Conservation (phyloP, 2,888 invertebrate species). For the Xanthorhoe designata region DNA sequence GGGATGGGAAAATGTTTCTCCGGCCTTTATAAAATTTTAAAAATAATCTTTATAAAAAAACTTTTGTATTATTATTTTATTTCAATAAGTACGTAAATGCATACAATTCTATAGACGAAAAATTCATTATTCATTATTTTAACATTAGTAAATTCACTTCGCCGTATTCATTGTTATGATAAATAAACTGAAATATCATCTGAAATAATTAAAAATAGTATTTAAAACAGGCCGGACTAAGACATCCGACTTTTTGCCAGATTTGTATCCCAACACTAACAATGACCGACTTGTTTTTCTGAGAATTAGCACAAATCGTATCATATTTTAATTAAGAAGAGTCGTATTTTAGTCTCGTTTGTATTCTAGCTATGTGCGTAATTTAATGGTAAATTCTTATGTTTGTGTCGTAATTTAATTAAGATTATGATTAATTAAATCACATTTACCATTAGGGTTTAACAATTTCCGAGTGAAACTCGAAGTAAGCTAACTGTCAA, state of each 20-base stretch:
- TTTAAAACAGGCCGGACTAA: background rate
- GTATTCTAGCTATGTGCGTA: slow-evolving; percentile 31
- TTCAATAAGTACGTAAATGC: too few species aligned
- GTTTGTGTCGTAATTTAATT: slow-evolving; percentile 7
- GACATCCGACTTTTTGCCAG: background rate
- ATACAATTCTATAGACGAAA: too few species aligned
- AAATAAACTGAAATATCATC: too few species aligned
- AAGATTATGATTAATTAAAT: slow-evolving; percentile 5
- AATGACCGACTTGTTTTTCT: slow-evolving; percentile 28
- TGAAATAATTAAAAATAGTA: background rate
- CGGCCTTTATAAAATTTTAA: background rate
- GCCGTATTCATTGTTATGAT: too few species aligned
- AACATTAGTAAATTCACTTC: too few species aligned
- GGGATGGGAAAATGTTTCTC: slow-evolving; percentile 7
- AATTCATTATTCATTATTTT: too few species aligned
- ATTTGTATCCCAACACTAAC: slow-evolving; percentile 7
- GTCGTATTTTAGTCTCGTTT: slow-evolving; percentile 32
- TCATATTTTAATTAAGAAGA: slow-evolving; percentile 42
- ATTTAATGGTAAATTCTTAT: slow-evolving; percentile 21
- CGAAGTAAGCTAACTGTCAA: too few species aligned
- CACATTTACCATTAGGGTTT: background rate
- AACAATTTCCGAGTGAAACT: too few species aligned
- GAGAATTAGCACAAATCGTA: slow-evolving; percentile 42
- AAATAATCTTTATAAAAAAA: too few species aligned
- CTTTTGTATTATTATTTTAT: too few species aligned